Percentiles rank a stretch among this genome's conserved stretches.
Conservation (phyloP, 2,113 vertebrate genomes). For the Lontra canadensis region DNA sequence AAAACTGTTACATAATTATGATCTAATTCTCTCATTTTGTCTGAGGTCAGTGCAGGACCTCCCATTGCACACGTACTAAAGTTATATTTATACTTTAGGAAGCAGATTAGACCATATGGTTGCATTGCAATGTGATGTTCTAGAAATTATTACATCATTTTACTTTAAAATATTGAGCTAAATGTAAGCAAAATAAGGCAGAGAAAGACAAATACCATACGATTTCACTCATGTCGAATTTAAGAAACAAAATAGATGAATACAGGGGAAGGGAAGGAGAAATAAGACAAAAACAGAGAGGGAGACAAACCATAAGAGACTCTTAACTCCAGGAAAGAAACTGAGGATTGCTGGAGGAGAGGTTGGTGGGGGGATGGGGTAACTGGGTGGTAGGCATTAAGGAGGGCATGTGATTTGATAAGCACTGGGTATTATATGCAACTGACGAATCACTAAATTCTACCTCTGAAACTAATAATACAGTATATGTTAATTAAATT, state of each 20-base stretch:
- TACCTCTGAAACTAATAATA: not conserved
- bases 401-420: not conserved
- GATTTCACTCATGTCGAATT: not conserved
- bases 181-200: conserved; percentile 5
- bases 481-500: not conserved
- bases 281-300: not conserved
- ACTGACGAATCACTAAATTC: not conserved
- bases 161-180: not conserved
- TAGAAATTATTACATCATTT: conserved; percentile 40
- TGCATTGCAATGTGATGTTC: not conserved
- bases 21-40: conserved; percentile 22
- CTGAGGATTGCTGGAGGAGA: not conserved
- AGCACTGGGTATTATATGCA: not conserved
- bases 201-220: not conserved
- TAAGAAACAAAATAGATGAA: not conserved
- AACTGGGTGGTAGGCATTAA: not conserved
- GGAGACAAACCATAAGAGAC: not conserved
- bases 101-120: not conserved
- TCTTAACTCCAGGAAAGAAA: not conserved
- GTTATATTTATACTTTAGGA: conserved; percentile 35
- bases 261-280: not conserved
- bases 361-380: not conserved
- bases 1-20: not conserved
- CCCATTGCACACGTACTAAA: not conserved
- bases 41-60: not conserved